These are phyloP conservation scores for Echiichthys vipera DNA, from an alignment of 2,797 vertebrate species.

Conservation along the genomic window DNA sequence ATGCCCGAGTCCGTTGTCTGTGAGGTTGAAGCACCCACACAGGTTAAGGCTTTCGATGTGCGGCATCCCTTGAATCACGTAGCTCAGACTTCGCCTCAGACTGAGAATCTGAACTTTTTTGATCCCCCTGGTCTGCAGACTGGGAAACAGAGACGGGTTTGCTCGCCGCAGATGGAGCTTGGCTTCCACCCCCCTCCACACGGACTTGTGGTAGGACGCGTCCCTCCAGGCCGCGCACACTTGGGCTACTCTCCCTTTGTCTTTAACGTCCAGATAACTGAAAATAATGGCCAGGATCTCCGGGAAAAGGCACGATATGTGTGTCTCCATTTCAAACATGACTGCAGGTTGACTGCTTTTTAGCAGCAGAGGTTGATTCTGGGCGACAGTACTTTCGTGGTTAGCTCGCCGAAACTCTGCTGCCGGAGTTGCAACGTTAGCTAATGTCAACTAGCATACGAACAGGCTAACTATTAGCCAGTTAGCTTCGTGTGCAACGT, in stretches of 20 bases:
- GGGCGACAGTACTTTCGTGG: constrained; percentile 39
- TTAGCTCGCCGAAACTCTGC: constrained; percentile 62
- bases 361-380: constrained; percentile 11
- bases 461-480: constrained; percentile 46
- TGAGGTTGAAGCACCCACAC: constrained; percentile 98
- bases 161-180: constrained; percentile 97
- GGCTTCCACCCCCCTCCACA: constrained; percentile 98
- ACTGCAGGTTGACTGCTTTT: constrained; percentile 25
- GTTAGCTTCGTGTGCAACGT: constrained; percentile 50
- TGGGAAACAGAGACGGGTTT: constrained; percentile 98
- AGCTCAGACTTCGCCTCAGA: constrained; percentile 95
- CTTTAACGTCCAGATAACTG: constrained; percentile 95
- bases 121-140: constrained; percentile 95
- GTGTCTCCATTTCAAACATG: constrained; percentile 92
- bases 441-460: constrained; percentile 60
- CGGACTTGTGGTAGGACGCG: constrained; percentile 97
- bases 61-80: constrained; percentile 98
- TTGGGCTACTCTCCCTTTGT: constrained; percentile 97
- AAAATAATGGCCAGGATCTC: constrained; percentile 98
- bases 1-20: constrained; percentile 97
- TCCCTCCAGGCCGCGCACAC: constrained; percentile 97
- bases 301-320: constrained; percentile 97
- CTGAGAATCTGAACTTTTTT: constrained; percentile 97
- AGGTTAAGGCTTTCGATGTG: constrained; percentile 98
- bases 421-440: constrained; percentile 67